A percentile compares a stretch with the other conserved stretches of the same genome.
Evolutionary conservation across 2,113 vertebrate genomes (phyloP).

Genomic region (Caretta caretta): DNA sequence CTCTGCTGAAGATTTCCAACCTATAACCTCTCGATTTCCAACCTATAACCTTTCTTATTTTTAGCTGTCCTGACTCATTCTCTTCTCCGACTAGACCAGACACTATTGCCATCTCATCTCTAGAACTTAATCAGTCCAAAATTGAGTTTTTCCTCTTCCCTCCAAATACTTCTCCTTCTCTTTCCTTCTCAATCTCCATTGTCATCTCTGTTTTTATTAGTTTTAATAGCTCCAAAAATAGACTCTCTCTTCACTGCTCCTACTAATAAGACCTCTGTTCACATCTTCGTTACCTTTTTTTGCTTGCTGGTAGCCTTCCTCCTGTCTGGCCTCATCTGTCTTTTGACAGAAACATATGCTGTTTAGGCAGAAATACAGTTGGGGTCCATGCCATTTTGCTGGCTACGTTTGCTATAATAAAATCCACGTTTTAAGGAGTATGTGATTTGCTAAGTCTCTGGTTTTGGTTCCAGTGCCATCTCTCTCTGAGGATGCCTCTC

Average conservation of each 20-base stretch:
- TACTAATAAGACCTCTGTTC: background rate
- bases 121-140: background rate
- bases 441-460: background rate
- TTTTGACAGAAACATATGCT: accelerated
- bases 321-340: background rate
- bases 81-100: background rate
- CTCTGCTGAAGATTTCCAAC: background rate
- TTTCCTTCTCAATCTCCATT: background rate
- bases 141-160: background rate
- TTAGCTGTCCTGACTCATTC: background rate
- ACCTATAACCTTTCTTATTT: background rate
- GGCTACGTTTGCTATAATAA: background rate
- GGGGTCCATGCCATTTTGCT: background rate
- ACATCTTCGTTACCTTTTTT: accelerated
- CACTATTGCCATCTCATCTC: background rate
- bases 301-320: background rate
- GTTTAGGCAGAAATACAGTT: background rate
- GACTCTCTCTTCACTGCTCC: background rate
- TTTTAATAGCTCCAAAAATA: background rate
- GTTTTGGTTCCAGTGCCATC: background rate
- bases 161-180: background rate
- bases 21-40: background rate
- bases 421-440: background rate
- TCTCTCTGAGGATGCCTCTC: background rate
- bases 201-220: background rate